Base-by-base conservation (phyloP, 2,113 vertebrate species). In the Cephalopholis sonnerati region DNA sequence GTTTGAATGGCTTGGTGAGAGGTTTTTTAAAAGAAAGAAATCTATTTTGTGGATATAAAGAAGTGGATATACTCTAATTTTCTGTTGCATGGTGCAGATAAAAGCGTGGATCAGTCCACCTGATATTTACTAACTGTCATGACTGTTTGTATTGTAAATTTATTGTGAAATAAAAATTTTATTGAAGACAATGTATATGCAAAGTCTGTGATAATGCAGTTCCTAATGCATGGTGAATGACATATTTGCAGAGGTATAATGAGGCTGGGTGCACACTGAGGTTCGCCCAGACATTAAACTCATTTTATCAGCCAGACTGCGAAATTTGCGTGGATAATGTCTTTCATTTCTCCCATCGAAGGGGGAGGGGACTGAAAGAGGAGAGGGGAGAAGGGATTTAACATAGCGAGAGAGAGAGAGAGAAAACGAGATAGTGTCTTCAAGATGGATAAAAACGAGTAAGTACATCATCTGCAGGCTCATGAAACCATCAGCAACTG, bases 401-500 rank as follows among this genome's bases (percentile, higher is more conserved):
- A 95, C 94, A 93, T 85, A 93, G 93, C 85, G 86, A 93, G 92
- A 93, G 91, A 36, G 32, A 36, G 32, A 36, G 32, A 91, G 91
- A 89, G 89, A 94, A 94, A 95, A 82, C 91, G 77, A 94, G 90
- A 94, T 91, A 94, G 87, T 91, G 92, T 90, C 89, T 93, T 89
- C 94, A 90, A 95, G 91, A 96, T 96, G 96, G 96, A 96, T 92
- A 95, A 95, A 95, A 96, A 94, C 94, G 95, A 96, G 96, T 96
- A 94, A 96, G 96, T 96, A 95, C 46, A 57, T 9, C 5, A 46
- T 73, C 8, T 36, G 36, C 54, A 48, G 51, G 58, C 18, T 4
- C 53, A 16, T 41, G 8, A 41, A 59, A 13, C 5, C 41, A 18
- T 5, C 11, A 5, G 1, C 5, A 2, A 17, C 3, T 17, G 12